A percentile compares a stretch with the other conserved stretches of the same genome.
Conservation (phyloP, 1,140 invertebrate genomes). For the Camponotus floridanus region DNA sequence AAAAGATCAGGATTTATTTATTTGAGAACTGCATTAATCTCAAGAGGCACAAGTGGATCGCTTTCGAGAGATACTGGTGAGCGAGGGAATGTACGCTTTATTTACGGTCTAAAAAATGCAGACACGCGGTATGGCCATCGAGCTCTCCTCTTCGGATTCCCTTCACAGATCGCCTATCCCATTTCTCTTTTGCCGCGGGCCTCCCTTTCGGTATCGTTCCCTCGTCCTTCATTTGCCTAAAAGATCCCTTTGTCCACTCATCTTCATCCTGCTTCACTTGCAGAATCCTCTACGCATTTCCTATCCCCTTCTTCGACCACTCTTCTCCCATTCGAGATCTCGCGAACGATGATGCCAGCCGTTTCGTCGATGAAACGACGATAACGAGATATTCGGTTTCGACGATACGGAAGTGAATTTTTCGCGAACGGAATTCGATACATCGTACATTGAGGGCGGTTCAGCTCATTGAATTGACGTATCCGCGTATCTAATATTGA, state of each 20-base stretch:
- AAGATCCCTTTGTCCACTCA: conserved; percentile 77
- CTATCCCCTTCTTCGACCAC: conserved; percentile 2
- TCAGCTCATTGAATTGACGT: conserved; percentile 61
- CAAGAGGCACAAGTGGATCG: conserved; percentile 55
- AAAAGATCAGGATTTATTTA: conserved; percentile 68
- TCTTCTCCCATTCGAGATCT: conserved; percentile 20
- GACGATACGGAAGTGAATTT: conserved; percentile 63
- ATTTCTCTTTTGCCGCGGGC: conserved; percentile 74
- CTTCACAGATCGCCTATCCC: conserved; percentile 67
- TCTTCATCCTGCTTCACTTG: conserved; percentile 71
- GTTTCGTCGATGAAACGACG: conserved; percentile 63
- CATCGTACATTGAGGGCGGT: conserved; percentile 43
- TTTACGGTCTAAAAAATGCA: conserved; percentile 75
- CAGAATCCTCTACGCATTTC: conserved; percentile 56
- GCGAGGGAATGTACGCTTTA: conserved; percentile 64
- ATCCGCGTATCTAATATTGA: conserved; percentile 58
- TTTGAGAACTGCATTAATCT: conserved; percentile 65
- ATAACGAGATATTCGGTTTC: conserved; percentile 62
- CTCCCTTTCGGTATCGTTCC: conserved; percentile 68
- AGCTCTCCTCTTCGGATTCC: conserved; percentile 31
- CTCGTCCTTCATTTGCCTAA: conserved; percentile 77
- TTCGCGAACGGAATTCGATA: conserved; percentile 61
- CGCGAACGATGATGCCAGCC: conserved; percentile 52
- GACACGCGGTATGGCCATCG: conserved; percentile 69
- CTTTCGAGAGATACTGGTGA: conserved; percentile 62